phyloP scores from a whole-genome alignment of 1,140 invertebrate genomes.

The Augochlora pura region DNA sequence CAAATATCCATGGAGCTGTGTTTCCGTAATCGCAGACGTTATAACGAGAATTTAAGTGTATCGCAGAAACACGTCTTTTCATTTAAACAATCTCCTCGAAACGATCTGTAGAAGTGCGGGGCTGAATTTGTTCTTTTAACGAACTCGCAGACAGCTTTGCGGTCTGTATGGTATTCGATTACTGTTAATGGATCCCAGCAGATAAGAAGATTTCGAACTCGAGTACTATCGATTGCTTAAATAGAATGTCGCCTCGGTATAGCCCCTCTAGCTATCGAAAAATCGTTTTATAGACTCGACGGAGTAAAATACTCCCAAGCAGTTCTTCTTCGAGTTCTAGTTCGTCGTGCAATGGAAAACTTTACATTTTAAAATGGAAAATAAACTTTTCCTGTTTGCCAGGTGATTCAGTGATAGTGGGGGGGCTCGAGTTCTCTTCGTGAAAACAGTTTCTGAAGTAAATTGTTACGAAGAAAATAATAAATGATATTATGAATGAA shows the following conservation, averaged over 20 bases:
- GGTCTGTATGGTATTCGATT: slow-evolving; percentile 22
- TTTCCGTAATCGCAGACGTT: no score
- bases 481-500: no score
- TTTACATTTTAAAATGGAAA: background rate
- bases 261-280: no score
- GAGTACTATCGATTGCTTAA: background rate
- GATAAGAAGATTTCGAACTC: slow-evolving; percentile 8
- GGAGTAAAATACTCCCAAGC: background rate
- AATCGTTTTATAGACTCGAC: background rate
- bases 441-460: no score
- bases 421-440: no score
- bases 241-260: background rate
- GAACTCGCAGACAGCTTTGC: slow-evolving; percentile 31
- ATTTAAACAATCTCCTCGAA: slow-evolving; percentile 32
- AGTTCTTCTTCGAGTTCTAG: background rate
- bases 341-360: background rate
- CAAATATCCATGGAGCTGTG: no score
- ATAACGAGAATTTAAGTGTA: background rate
- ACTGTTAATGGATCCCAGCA: slow-evolving; percentile 18
- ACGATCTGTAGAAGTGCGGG: slow-evolving; percentile 13
- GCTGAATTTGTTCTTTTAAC: slow-evolving; percentile 44
- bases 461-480: no score
- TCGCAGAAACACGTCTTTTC: background rate
- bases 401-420: no score
- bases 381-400: background rate